phyloP scores from a whole-genome alignment of 2,113 vertebrate species.

The Leiothrix lutea region DNA sequence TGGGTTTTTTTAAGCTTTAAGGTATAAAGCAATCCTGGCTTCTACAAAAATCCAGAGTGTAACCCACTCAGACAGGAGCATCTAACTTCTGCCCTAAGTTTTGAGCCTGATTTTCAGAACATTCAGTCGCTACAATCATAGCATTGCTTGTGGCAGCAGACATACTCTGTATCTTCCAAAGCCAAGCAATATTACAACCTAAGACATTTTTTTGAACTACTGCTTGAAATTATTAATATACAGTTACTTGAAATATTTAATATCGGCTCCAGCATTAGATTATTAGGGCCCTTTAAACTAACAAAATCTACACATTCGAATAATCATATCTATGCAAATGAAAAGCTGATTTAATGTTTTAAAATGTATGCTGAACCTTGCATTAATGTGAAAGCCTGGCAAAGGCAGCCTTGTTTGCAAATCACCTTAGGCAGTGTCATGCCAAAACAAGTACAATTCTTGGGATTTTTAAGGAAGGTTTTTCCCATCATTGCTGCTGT shows the following conservation, averaged over 20 bases:
- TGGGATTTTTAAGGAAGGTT: constrained; percentile 78
- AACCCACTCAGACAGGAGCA: neutral
- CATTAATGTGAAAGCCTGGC: constrained; percentile 53
- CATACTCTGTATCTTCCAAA: neutral
- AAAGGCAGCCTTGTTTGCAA: constrained; percentile 65
- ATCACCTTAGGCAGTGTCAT: constrained; percentile 72
- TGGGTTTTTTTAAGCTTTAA: neutral
- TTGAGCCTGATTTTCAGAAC: neutral
- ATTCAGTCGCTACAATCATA: neutral
- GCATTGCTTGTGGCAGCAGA: neutral
- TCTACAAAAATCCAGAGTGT: neutral
- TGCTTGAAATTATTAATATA: neutral
- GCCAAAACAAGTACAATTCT: constrained; percentile 80
- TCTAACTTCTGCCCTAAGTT: neutral
- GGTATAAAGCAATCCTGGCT: neutral
- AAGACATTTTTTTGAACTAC: neutral
- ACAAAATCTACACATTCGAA: neutral
- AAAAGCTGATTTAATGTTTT: neutral
- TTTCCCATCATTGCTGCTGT: constrained; percentile 72
- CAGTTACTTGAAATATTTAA: neutral
- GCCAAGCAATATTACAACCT: neutral
- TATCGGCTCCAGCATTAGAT: neutral
- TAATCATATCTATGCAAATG: neutral
- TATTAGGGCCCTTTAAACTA: neutral
- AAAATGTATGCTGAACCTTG: constrained; percentile 6